Evolutionary conservation across 2,797 vertebrate species (phyloP), one percentile per base, ranked within the genome.

Genomic region (Microctenopoma stevenorrisi): DNA sequence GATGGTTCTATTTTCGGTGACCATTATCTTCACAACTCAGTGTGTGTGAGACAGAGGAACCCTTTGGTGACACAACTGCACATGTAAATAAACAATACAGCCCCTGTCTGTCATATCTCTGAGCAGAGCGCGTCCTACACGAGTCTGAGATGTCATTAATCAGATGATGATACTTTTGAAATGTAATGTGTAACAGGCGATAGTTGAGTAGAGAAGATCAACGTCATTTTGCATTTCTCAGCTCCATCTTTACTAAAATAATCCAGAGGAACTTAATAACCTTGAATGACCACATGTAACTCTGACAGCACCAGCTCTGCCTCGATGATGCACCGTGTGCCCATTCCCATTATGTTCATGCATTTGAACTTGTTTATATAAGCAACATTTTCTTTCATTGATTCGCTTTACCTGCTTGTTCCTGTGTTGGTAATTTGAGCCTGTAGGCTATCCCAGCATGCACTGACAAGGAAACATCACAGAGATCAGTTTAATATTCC

Each of bases 1-100:
- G 84, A 86, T 47, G 62, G 35, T 14, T 81, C 90, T 90, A 90
- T 92, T 92, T 88, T 79, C 4, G 35, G 85, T 65, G 65, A 46
- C 71, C 78, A 86, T 90, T 88, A 90, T 91, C 88, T 81, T 68
- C 87, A 67, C 74, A 30, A 7, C 65, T 68, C 76, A 26, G 80
- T 69, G 80, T 68, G 71, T 33, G 50, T 85, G 88, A 89, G 84
- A 57, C 86, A 85, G 76, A 73, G 68, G 76, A 76, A 54, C 74
- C 50, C 64, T 78, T 73, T 58, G 74, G 76, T 76, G 87, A 86
- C 79, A 47, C 43, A 52, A 64, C 77, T 60, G 72, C 59, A 61
- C 35, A 85, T 74, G 81, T 72, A 73, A 70, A 56, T 68, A 73
- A 80, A 92, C 89, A 91, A 90, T 86, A 61, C 57, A 2, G 72